phyloP scores from a whole-genome alignment of 2,888 invertebrate species.

The Lathronympha strigana region DNA sequence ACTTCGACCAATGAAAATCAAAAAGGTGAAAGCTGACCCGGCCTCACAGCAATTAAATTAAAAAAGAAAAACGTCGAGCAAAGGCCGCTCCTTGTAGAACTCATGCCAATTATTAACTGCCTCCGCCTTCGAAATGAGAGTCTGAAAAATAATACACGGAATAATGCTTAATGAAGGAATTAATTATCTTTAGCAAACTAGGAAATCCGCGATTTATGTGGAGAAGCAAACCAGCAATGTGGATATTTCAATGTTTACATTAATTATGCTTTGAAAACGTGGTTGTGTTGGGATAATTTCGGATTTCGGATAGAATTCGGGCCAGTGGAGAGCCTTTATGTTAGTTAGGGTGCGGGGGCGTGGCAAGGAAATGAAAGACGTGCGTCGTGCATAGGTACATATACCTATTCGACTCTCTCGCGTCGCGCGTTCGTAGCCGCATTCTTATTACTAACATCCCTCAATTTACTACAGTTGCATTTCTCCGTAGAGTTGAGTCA shows the following conservation, averaged over 20 bases:
- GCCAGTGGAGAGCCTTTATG: background rate
- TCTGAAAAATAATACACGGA: background rate
- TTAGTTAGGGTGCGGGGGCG: no score
- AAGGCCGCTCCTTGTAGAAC: slow-evolving; percentile 19
- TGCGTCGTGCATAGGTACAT: no score
- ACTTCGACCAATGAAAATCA: slow-evolving; percentile 26
- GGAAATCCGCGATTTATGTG: background rate
- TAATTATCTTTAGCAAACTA: background rate
- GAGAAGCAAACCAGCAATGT: background rate
- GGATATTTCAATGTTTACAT: background rate
- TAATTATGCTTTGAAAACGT: background rate
- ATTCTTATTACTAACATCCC: no score
- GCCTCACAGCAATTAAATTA: slow-evolving; percentile 29
- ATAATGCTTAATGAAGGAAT: slow-evolving; percentile 11
- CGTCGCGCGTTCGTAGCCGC: no score
- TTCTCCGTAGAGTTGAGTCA: no score
- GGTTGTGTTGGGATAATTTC: background rate
- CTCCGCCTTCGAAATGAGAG: slow-evolving; percentile 4
- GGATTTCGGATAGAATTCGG: background rate
- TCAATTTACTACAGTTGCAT: no score
- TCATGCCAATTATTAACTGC: slow-evolving; percentile 31
- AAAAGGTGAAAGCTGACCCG: slow-evolving; percentile 28
- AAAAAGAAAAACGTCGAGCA: slow-evolving; percentile 30
- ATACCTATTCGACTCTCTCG: no score
- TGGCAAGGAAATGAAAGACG: no score